Conservation (phyloP, 2,797 vertebrate species). For the Strix occidentalis region DNA sequence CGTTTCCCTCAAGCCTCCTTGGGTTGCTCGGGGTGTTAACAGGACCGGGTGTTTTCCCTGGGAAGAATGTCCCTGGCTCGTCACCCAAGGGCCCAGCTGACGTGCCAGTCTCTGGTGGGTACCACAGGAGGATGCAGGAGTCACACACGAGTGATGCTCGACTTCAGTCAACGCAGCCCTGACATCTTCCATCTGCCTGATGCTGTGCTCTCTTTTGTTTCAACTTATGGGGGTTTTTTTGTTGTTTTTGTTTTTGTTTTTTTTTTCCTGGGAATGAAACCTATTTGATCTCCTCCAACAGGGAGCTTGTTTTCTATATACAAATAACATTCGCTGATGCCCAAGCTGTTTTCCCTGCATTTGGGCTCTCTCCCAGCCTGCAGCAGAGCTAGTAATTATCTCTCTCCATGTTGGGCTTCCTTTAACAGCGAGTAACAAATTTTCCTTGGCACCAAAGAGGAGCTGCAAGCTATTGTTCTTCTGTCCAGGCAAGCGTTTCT, state of each 20-base stretch:
- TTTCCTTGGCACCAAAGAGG: constrained; percentile 36
- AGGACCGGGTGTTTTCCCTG: not conserved
- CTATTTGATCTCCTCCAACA: not conserved
- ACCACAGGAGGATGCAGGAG: not conserved
- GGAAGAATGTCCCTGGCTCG: not conserved
- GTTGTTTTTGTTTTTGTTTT: not conserved
- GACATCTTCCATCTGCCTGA: not conserved
- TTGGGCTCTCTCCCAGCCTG: constrained; percentile 34
- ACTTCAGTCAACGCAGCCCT: not conserved
- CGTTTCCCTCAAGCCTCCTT: fast-evolving
- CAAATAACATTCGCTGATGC: not conserved
- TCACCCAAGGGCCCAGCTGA: not conserved
- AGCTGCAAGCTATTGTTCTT: constrained; percentile 34
- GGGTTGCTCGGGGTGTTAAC: not conserved
- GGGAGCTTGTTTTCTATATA: not conserved
- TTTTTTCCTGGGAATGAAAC: not conserved
- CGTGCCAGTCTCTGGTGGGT: fast-evolving
- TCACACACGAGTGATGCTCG: fast-evolving
- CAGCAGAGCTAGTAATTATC: constrained; percentile 31
- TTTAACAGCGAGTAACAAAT: constrained; percentile 38
- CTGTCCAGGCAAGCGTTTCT: not conserved
- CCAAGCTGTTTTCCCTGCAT: not conserved
- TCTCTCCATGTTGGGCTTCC: not conserved
- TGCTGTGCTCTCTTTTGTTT: not conserved
- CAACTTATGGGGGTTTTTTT: fast-evolving